Evolutionary conservation across 2,888 invertebrate genomes (phyloP), one percentile per base, ranked within the genome.

Genomic region (Camptogramma bilineatum): DNA sequence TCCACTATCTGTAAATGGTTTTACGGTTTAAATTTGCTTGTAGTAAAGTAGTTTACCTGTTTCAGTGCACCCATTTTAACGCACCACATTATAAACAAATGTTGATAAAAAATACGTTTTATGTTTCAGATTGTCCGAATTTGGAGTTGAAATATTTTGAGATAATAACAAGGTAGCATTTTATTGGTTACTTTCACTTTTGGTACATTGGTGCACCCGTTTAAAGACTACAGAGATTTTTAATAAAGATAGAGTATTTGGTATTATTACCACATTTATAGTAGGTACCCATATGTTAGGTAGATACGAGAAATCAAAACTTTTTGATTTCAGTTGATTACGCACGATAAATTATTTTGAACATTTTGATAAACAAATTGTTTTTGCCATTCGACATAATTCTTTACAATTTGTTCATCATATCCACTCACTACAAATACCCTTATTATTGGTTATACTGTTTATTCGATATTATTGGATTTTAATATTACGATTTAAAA

Each of bases 121-220:
- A 8, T 19, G 13, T 53, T 53, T 9, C 42, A 21, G n/a, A 42
- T 42, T 17, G 44, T 44, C 16, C 16, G 8, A 51, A 2, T 17
- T 28, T 42, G n/a, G 39, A 39, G 46, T 13, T 5, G 8, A 55
- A 48, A 47, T 48, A 19, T 48, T 34, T 18, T 21, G 13, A 52
- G 42, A 21, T 18, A 18, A 16, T 31, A 21, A 39, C 3, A 24
- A 28, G 28, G 28, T 31, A 56, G 48, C 5, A 13, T 21, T 48
- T 21, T 31, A 44, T 48, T n/a, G 18, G 39, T 19, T 17, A 52
- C 59, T 60, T 60, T 60, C 52, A 34, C 59, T 52, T 52, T 58
- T 21, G 17, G 10, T 58, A 47, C 8, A 60, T 39, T 60, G 59
- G 59, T 52, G 52, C 52, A 52, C 34, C 47, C n/a, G 18, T 24